A percentile compares a stretch with the other conserved stretches of the same genome.
These are phyloP conservation scores for Nycticebus coucang DNA, from an alignment of 2,113 vertebrate genomes.

Conservation along the genomic window DNA sequence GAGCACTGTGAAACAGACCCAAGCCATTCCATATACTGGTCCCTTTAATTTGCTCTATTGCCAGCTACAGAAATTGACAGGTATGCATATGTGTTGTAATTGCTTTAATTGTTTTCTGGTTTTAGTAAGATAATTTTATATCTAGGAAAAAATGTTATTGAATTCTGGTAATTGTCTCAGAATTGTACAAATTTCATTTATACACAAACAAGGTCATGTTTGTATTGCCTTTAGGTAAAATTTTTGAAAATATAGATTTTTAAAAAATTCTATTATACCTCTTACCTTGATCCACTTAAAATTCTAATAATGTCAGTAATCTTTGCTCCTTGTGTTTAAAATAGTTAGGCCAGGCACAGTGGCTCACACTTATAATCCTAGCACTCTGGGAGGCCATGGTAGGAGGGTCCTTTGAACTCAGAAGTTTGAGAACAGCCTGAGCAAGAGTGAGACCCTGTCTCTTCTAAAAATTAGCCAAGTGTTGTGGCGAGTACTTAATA, in stretches of 20 bases:
- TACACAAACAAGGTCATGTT: background rate
- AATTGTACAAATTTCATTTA: background rate
- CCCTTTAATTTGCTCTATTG: slow-evolving; percentile 92
- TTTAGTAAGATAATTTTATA: background rate
- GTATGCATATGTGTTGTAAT: slow-evolving; percentile 77
- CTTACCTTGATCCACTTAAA: background rate
- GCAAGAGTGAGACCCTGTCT: too few relatives aligned
- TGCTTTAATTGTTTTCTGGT: background rate
- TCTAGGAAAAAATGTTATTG: background rate
- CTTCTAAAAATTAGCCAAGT: too few relatives aligned
- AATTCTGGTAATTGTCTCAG: background rate
- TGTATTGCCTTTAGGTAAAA: background rate
- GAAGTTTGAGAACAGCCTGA: too few relatives aligned
- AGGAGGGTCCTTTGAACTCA: too few relatives aligned
- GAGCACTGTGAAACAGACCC: slow-evolving; percentile 97
- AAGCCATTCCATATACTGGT: slow-evolving; percentile 94
- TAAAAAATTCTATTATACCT: background rate
- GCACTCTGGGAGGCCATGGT: too few relatives aligned
- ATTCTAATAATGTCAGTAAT: background rate
- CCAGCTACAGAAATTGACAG: slow-evolving; percentile 93
- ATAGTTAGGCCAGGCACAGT: background rate
- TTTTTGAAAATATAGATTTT: background rate
- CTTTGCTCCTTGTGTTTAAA: slow-evolving; percentile 23
- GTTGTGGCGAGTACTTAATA: too few relatives aligned
- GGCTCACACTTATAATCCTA: too few relatives aligned